Evolutionary conservation across 2,888 invertebrate genomes (phyloP).

Genomic region (Synanthedon vespiformis): DNA sequence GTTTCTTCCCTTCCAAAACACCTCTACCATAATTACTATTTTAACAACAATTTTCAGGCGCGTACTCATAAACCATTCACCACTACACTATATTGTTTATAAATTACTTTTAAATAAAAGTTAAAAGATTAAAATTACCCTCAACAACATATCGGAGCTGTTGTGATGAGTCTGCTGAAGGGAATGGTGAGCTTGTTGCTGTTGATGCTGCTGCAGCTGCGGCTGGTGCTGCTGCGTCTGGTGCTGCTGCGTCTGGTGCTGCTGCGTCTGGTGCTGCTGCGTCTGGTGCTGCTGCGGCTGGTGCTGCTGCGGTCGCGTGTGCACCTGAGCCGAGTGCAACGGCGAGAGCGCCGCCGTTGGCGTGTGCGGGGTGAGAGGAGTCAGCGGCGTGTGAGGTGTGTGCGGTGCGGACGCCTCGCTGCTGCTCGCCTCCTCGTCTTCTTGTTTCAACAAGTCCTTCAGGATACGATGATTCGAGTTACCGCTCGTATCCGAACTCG

Average conservation of each 20-base stretch:
- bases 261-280: slow-evolving; percentile 20
- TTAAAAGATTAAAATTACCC: slow-evolving; percentile 29
- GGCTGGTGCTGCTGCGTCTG: slow-evolving; percentile 19
- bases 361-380: slow-evolving; percentile 40
- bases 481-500: slow-evolving; percentile 30
- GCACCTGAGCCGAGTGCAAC: slow-evolving; percentile 22
- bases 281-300: slow-evolving; percentile 32
- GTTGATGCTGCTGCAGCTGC: slow-evolving; percentile 27
- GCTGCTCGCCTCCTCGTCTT: slow-evolving; percentile 54
- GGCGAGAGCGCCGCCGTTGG: slow-evolving; percentile 27
- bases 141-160: slow-evolving; percentile 72
- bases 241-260: slow-evolving; percentile 18
- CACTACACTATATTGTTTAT: no score
- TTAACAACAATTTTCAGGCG: no score
- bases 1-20: no score
- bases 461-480: slow-evolving; percentile 50
- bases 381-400: slow-evolving; percentile 46
- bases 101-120: no score
- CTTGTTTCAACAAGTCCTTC: slow-evolving; percentile 48
- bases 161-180: slow-evolving; percentile 18
- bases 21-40: no score
- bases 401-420: slow-evolving; percentile 57
- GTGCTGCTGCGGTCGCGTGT: slow-evolving; percentile 19
- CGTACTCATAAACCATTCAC: no score
- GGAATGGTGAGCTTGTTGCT: slow-evolving; percentile 11